Evolutionary conservation across 1,140 invertebrate species (phyloP).

Genomic region (Pogonomyrmex californicus): DNA sequence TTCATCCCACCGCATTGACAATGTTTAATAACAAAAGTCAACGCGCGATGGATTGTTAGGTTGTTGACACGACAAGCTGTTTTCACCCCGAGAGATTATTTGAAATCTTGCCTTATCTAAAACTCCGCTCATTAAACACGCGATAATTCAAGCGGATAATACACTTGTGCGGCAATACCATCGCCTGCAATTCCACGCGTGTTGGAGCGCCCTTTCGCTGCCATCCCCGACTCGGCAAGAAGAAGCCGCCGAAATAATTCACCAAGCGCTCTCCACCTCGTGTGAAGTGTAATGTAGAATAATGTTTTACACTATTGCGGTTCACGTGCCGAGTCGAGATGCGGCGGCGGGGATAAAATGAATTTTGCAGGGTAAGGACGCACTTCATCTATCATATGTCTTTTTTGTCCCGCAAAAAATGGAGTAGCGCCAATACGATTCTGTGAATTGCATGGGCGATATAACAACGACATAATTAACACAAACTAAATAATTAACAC

Average conservation of each 20-base stretch:
- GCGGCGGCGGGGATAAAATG: conserved; percentile 58
- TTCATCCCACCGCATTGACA: neutral
- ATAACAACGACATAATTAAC: conserved; percentile 40
- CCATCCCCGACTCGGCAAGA: conserved; percentile 25
- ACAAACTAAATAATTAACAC: neutral
- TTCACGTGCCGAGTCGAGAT: conserved; percentile 21
- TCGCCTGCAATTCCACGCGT: conserved; percentile 54
- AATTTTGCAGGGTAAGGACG: conserved; percentile 69
- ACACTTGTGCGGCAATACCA: conserved; percentile 37
- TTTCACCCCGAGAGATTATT: neutral
- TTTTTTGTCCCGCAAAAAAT: conserved; percentile 56
- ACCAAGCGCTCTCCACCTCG: conserved; percentile 60
- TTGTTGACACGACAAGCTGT: conserved; percentile 27
- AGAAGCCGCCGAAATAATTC: conserved; percentile 68
- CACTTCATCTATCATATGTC: conserved; percentile 67
- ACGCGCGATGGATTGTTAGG: conserved; percentile 17
- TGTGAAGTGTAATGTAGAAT: conserved; percentile 72
- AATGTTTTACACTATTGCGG: conserved; percentile 72
- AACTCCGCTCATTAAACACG: conserved; percentile 54
- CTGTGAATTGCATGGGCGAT: conserved; percentile 39
- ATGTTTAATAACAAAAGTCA: conserved; percentile 1
- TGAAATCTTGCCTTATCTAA: conserved; percentile 55
- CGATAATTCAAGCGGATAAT: conserved; percentile 59
- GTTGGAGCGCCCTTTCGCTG: conserved; percentile 11
- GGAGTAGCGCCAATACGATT: conserved; percentile 65